Evolutionary conservation across 2,113 vertebrate species (phyloP), one percentile per base, ranked within the genome.

Genomic region (Micronisus gabar): DNA sequence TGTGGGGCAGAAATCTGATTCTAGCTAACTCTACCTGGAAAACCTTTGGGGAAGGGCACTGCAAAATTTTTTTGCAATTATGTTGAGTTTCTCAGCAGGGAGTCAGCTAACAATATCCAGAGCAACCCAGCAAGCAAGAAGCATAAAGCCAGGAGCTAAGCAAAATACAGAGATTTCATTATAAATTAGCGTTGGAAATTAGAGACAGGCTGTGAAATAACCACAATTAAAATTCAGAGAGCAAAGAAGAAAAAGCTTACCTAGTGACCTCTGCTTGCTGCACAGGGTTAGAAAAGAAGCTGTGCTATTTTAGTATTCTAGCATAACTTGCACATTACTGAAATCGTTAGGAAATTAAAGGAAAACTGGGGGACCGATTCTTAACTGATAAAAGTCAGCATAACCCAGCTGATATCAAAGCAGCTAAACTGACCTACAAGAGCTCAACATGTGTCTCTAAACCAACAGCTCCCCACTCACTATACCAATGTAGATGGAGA

Each of bases 141-240:
- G 41, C 53, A 38, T 43, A 87, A 94, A 95, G 30, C 52, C 91
- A 85, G 62, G 45, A 95, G 70, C 94, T 96, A 91, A 89, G 74
- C 86, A 95, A 89, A 94, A 91, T 75, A 75, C 43, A 45, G 81
- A 93, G 62, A 88, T 94, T 91, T 91, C 70, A 52, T 95, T 93
- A 84, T 78, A 93, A 92, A 93, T 92, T 92, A 93, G 92, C 59
- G 75, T 59, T 91, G 62, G 74, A 96, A 97, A 95, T 95, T 89
- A 95, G 43, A 93, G 43, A 11, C 52, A 91, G 80, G 38, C 83
- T 94, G 66, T 89, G 93, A 95, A 96, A 92, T 75, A 91, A 80
- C 86, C 83, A 58, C 81, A 89, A 95, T 96, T 95, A 97, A 95
- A 95, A 95, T 91, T 94, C 93, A 96, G 76, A 81, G 26, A 92